Evolutionary conservation across 1,140 invertebrate genomes (phyloP).

Genomic region (Coenobita brevimanus): DNA sequence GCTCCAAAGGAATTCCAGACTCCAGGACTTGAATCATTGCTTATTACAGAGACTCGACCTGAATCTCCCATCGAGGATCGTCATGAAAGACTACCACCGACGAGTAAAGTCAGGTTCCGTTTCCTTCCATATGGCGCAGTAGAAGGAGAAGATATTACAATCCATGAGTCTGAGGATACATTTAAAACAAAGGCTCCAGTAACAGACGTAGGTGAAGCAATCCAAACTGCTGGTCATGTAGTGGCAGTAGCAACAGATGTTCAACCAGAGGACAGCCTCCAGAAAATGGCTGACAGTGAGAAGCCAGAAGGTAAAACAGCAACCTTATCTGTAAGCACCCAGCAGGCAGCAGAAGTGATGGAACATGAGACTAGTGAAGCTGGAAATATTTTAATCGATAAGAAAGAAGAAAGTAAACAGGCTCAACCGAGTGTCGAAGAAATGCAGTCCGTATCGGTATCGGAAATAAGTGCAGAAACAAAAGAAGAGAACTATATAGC

Average conservation of each 20-base stretch:
- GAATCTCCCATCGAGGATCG: constrained; percentile 32
- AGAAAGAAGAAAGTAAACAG: constrained; percentile 25
- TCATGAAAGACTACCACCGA: constrained; percentile 48
- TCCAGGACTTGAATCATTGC: constrained; percentile 43
- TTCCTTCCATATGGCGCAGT: constrained; percentile 59
- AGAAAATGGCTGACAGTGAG: constrained; percentile 41
- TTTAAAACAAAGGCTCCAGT: constrained; percentile 40
- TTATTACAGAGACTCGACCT: constrained; percentile 49
- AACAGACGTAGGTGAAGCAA: constrained; percentile 14
- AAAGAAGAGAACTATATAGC: constrained; percentile 53
- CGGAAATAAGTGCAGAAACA: constrained; percentile 65
- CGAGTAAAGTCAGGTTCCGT: constrained; percentile 43
- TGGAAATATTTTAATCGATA: constrained; percentile 44
- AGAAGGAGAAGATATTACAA: constrained; percentile 46
- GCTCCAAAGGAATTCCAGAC: constrained; percentile 59
- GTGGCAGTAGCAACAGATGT: constrained; percentile 52
- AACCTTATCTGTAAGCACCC: constrained; percentile 33
- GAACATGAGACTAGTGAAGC: constrained; percentile 56
- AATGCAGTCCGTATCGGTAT: constrained; percentile 62
- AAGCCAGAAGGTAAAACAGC: constrained; percentile 53
- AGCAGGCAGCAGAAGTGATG: constrained; percentile 53
- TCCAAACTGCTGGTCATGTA: constrained; percentile 42
- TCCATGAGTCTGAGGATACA: constrained; percentile 58
- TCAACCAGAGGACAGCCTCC: constrained; percentile 39
- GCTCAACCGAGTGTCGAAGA: constrained; percentile 51